phyloP scores from a whole-genome alignment of 2,888 invertebrate genomes.

The Pheosia gnoma region DNA sequence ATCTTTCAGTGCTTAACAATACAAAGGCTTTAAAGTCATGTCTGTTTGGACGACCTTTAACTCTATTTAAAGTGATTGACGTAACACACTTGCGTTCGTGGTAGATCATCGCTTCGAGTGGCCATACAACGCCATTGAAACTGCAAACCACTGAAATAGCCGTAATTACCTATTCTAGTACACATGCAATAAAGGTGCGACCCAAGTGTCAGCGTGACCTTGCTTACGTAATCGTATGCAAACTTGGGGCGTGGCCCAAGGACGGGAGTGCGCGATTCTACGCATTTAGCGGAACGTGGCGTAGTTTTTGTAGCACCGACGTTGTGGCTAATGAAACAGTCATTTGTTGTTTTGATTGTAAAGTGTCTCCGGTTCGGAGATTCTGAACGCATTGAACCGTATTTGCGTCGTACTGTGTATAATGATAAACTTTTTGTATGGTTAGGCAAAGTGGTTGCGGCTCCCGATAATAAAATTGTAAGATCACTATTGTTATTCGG shows the following conservation, averaged over 20 bases:
- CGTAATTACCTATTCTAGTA: slow-evolving; percentile 63
- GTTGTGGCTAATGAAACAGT: not conserved
- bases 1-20: slow-evolving; percentile 4
- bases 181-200: slow-evolving; percentile 67
- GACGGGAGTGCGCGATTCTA: slow-evolving; percentile 46
- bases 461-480: too few relatives aligned
- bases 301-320: slow-evolving; percentile 24
- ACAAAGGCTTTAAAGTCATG: slow-evolving; percentile 23
- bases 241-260: slow-evolving; percentile 62
- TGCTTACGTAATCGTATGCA: slow-evolving; percentile 71
- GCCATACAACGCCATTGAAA: slow-evolving; percentile 16
- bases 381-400: not conserved
- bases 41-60: slow-evolving; percentile 22
- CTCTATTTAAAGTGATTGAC: slow-evolving; percentile 24
- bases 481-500: too few relatives aligned
- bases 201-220: slow-evolving; percentile 66
- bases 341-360: not conserved
- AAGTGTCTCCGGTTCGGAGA: not conserved
- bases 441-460: too few relatives aligned
- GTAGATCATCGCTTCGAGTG: slow-evolving; percentile 28
- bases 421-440: too few relatives aligned
- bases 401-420: not conserved
- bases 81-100: slow-evolving; percentile 23
- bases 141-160: slow-evolving; percentile 56
- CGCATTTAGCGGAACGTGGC: slow-evolving; percentile 25